Percentiles rank a stretch among this genome's conserved stretches.
phyloP scores from a whole-genome alignment of 2,797 vertebrate genomes.

The Myripristis jacobus region DNA sequence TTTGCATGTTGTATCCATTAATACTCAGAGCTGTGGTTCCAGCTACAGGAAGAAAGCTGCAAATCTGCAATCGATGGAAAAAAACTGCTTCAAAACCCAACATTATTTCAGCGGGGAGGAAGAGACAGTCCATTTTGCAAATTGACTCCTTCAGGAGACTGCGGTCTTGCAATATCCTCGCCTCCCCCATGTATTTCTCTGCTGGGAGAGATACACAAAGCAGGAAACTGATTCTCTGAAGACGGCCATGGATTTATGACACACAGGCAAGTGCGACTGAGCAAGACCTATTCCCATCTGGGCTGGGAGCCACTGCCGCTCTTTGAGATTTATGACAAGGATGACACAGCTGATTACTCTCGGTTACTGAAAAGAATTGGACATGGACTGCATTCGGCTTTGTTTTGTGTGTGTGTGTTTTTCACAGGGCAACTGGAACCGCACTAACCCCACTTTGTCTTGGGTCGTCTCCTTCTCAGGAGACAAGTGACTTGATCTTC shows the following conservation, averaged over 20 bases:
- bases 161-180: slow-evolving; percentile 63
- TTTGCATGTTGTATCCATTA: slow-evolving; percentile 35
- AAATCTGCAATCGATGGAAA: slow-evolving; percentile 54
- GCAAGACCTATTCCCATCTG: slow-evolving; percentile 73
- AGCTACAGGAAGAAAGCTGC: slow-evolving; percentile 15
- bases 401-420: slow-evolving; percentile 62
- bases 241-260: slow-evolving; percentile 78
- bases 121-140: slow-evolving; percentile 72
- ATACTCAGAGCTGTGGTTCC: slow-evolving; percentile 21
- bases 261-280: slow-evolving; percentile 68
- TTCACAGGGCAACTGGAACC: slow-evolving; percentile 51
- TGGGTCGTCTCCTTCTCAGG: slow-evolving; percentile 9
- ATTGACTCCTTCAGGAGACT: slow-evolving; percentile 71
- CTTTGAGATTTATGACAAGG: slow-evolving; percentile 79
- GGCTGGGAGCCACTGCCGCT: slow-evolving; percentile 65
- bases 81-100: slow-evolving; percentile 44
- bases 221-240: slow-evolving; percentile 68
- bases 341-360: slow-evolving; percentile 84
- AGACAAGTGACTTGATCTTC: slow-evolving; percentile 47
- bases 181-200: slow-evolving; percentile 57
- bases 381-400: slow-evolving; percentile 59
- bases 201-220: slow-evolving; percentile 58
- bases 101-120: slow-evolving; percentile 67
- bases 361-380: slow-evolving; percentile 79
- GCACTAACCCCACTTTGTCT: slow-evolving; percentile 43